These are phyloP conservation scores for Cephalopachus bancanus DNA, from an alignment of 2,797 vertebrate species.

Conservation along the genomic window DNA sequence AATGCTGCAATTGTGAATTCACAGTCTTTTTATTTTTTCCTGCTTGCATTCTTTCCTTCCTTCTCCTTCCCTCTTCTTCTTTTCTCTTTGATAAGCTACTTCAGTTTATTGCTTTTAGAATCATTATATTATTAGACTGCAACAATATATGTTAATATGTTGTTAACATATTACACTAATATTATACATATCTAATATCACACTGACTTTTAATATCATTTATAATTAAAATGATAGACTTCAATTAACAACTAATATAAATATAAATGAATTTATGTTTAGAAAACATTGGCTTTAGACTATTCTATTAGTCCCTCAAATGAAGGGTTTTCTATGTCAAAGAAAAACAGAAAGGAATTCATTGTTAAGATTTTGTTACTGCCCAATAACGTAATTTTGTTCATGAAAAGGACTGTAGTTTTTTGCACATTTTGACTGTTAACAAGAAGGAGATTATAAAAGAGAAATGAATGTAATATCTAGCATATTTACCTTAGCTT, in stretches of 20 bases:
- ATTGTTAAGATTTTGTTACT: not conserved
- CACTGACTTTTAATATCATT: not conserved
- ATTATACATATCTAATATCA: not conserved
- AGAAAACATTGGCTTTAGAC: not conserved
- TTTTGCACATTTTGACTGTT: not conserved
- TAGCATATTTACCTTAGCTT: not conserved
- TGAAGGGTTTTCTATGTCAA: not conserved
- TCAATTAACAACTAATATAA: not conserved
- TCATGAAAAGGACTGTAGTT: not conserved
- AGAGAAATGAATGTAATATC: not conserved
- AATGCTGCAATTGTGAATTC: not conserved
- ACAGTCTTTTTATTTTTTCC: not conserved
- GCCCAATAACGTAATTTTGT: not conserved
- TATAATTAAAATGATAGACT: conserved; percentile 12
- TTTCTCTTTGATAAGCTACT: not conserved
- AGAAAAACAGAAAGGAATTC: not conserved
- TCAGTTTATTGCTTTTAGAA: not conserved
- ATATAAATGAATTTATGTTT: conserved; percentile 29
- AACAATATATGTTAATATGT: not conserved
- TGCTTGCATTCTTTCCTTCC: not conserved
- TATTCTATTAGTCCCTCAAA: not conserved
- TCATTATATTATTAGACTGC: not conserved
- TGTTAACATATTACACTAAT: no score
- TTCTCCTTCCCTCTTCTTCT: not conserved
- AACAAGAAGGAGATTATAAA: not conserved